Base-by-base conservation (phyloP, 2,888 invertebrate genomes). In the Erpobdella octoculata region DNA sequence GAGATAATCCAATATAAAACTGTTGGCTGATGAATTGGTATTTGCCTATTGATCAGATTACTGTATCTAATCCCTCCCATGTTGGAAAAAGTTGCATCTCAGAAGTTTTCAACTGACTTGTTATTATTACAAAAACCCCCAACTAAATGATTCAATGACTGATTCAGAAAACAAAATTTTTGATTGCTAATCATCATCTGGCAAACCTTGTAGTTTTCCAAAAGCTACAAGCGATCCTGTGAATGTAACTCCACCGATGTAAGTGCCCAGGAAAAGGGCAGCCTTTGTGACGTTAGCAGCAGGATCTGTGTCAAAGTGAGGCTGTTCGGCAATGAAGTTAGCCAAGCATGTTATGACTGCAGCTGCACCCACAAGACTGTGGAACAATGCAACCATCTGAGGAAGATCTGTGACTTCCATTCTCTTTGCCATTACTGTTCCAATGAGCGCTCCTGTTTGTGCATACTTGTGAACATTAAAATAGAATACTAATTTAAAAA, bases 241-340 rank as follows among this genome's bases (percentile, higher is more conserved):
- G 85, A 92, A 92, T 3, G 92, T 92, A 68, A 92, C 90, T 62
- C 92, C 92, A 74, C 92, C 92, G 79, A 92, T 92, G 84, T 89
- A 91, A 0, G 92, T 91, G 28, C 92, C 93, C 64, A 93, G 86
- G 85, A 92, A 92, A 46, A 92, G 86, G 2, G 92, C 88, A 0
- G 91, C 90, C 84, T 91, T 92, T 76, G 91, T 86, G 53, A 92
- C 90, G 77, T 89, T 89, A 2, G 80, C 82, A 0, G 83, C 81
- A 28, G 91, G 91, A 84, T 92, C 91, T 0, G 88, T 87, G 25
- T 89, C 90, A 85, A 92, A 90, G 72, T 88, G 88, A 2, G 91
- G 89, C 83, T 89, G 90, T 80, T 93, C 92, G 78, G 90, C 89
- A 83, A 92, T 88, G 84, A 88, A 92, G 31, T 91, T 91, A 0